Evolutionary conservation across 2,888 invertebrate species (phyloP).

Genomic region (Drosophila mayaguana): DNA sequence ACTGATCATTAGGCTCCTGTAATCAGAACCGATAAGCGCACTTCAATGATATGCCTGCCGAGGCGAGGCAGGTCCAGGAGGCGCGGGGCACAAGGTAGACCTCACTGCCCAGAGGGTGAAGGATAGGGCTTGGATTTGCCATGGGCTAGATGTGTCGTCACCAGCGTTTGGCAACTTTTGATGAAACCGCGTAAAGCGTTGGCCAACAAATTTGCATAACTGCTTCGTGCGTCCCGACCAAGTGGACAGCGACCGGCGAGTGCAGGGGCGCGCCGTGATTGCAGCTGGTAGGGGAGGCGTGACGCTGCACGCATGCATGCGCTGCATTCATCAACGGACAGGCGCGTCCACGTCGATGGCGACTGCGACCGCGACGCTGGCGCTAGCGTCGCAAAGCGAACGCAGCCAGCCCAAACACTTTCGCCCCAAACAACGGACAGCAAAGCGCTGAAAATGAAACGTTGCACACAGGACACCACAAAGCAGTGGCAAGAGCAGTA

Average conservation of each 20-base stretch:
- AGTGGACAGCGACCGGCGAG: conserved; percentile 38
- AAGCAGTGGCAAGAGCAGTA: conserved; percentile 37
- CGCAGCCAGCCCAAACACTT: conserved; percentile 55
- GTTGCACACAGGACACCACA: conserved; percentile 60
- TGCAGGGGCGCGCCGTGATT: conserved; percentile 6
- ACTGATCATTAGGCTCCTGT: conserved; percentile 42
- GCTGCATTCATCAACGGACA: conserved; percentile 74
- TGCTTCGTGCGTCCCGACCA: conserved; percentile 58
- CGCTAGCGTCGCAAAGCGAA: conserved; percentile 12
- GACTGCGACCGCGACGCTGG: not conserved
- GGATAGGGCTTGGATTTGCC: not conserved
- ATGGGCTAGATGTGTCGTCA: conserved; percentile 45
- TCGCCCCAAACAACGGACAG: conserved; percentile 48
- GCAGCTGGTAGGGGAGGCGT: conserved; percentile 35
- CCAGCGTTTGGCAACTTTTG: conserved; percentile 70
- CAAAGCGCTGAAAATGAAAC: conserved; percentile 72
- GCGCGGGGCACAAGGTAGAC: conserved; percentile 3
- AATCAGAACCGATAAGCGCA: conserved; percentile 54
- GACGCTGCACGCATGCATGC: conserved; percentile 75
- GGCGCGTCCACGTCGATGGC: not conserved
- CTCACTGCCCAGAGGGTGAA: not conserved
- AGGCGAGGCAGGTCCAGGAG: conserved; percentile 6
- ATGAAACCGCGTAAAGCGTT: conserved; percentile 73
- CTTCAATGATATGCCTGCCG: conserved; percentile 40
- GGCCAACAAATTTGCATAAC: conserved; percentile 77